Base-by-base conservation (phyloP, 2,797 vertebrate species). In the Myotis findleyi region DNA sequence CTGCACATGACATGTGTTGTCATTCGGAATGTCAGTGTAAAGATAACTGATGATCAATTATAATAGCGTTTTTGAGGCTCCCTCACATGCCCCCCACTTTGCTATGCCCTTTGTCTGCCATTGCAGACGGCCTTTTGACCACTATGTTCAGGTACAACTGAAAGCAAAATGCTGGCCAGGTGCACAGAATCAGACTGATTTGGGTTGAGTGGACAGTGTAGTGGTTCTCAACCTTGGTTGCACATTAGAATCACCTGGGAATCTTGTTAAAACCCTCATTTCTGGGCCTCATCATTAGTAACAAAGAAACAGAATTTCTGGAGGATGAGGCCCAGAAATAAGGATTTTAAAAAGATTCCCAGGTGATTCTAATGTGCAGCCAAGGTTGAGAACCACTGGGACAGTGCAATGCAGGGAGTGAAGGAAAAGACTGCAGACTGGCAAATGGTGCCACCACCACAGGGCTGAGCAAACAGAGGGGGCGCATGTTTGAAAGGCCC, bases 41-140 rank as follows among this genome's bases (percentile, higher is more conserved):
- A 33, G 41, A 71, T 47, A 36, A 6, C 13, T 53, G 8, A n/a
- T 17, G 64, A 12, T 73, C 30, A 66, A 55, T 30, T 47, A 14
- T 23, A 9, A 27, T 4, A 6, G 38, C 16, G 4, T 53, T 64
- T 36, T 7, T 8, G 71, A 68, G 79, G 21, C 23, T 71, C 6
- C 0, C 18, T 25, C 21, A 1, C 0, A 1, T 5, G 9, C 14
- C 6, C 5, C 7, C 1, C 30, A 2, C 69, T 68, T 49, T 69
- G 44, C 20, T 12, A 30, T 64, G 2, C 25, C n/a, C 62, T 81
- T 38, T 33, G 7, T 53, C 17, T 27, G 51, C 41, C 9, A 10
- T 21, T 5, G 2, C 72, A 25, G 81, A 25, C 3, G 11, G 8
- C 33, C 4, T 47, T 77, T 33, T 9, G 80, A 20, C 82, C 27